Conservation (phyloP, 2,888 invertebrate species). For the Fragum fragum region DNA sequence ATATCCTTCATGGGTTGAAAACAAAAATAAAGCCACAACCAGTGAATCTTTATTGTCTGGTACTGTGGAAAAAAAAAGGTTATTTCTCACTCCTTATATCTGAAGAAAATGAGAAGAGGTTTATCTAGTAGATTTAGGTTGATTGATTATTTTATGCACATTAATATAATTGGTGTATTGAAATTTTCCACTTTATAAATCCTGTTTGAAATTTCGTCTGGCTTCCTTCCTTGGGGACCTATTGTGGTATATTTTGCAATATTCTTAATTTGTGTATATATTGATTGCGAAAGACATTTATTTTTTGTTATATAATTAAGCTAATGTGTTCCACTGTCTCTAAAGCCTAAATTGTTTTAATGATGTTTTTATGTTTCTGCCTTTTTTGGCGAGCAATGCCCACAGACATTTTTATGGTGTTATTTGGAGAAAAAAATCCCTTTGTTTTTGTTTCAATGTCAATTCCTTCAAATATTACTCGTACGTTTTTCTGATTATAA, state of each 20-base stretch:
- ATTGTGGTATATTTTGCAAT: slow-evolving; percentile 64
- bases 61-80: not conserved
- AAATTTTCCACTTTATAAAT: slow-evolving; percentile 61
- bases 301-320: slow-evolving; percentile 50
- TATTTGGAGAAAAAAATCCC: slow-evolving; percentile 12
- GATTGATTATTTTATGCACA: slow-evolving; percentile 49
- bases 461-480: too few relatives aligned
- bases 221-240: slow-evolving; percentile 45
- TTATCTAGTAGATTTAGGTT: slow-evolving; percentile 38
- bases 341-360: slow-evolving; percentile 26
- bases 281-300: slow-evolving; percentile 54
- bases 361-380: slow-evolving; percentile 15
- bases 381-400: not conserved
- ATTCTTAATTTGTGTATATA: slow-evolving; percentile 63
- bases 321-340: slow-evolving; percentile 42
- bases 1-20: too few relatives aligned
- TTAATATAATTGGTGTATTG: slow-evolving; percentile 60
- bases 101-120: slow-evolving; percentile 19
- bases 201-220: slow-evolving; percentile 60
- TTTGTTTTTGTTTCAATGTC: not conserved
- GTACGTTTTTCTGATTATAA: too few relatives aligned
- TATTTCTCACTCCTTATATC: slow-evolving; percentile 1
- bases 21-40: too few relatives aligned
- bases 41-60: too few relatives aligned
- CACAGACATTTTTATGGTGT: slow-evolving; percentile 21